Percentiles rank a stretch among this genome's conserved stretches.
phyloP scores from a whole-genome alignment of 2,888 invertebrate species.

The Gari tellinella region DNA sequence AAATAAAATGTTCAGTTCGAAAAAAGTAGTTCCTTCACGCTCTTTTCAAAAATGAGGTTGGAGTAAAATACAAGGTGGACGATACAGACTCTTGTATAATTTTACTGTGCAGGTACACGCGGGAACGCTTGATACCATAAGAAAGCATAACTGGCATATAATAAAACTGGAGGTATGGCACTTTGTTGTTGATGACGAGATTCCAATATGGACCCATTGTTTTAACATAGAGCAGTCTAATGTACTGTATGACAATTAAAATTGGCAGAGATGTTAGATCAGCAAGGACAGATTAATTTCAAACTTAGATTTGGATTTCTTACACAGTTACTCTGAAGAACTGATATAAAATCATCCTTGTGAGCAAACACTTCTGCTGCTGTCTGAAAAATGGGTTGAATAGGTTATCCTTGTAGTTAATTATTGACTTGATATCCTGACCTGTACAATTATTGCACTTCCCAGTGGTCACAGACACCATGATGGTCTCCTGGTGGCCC shows the following conservation, averaged over 20 bases:
- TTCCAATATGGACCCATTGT: slow-evolving; percentile 59
- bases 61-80: too few relatives aligned
- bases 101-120: too few relatives aligned
- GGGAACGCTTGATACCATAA: too few relatives aligned
- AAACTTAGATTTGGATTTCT: slow-evolving; percentile 42
- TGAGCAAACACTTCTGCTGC: slow-evolving; percentile 39
- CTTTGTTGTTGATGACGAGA: slow-evolving; percentile 13
- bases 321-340: slow-evolving; percentile 30
- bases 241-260: slow-evolving; percentile 27
- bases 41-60: too few relatives aligned
- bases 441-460: slow-evolving; percentile 20
- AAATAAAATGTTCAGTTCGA: too few relatives aligned
- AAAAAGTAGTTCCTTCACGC: too few relatives aligned
- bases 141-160: too few relatives aligned
- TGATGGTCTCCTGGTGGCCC: slow-evolving; percentile 25
- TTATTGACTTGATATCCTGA: slow-evolving; percentile 48
- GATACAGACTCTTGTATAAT: too few relatives aligned
- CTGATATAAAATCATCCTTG: slow-evolving; percentile 20
- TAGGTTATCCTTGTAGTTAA: slow-evolving; percentile 55
- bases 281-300: slow-evolving; percentile 29
- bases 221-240: slow-evolving; percentile 42
- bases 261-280: slow-evolving; percentile 30
- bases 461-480: too few relatives aligned
- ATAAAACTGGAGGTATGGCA: slow-evolving; percentile 49
- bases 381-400: slow-evolving; percentile 32